These are phyloP conservation scores for Chironomus tentans DNA, from an alignment of 2,888 invertebrate species.

Conservation along the genomic window DNA sequence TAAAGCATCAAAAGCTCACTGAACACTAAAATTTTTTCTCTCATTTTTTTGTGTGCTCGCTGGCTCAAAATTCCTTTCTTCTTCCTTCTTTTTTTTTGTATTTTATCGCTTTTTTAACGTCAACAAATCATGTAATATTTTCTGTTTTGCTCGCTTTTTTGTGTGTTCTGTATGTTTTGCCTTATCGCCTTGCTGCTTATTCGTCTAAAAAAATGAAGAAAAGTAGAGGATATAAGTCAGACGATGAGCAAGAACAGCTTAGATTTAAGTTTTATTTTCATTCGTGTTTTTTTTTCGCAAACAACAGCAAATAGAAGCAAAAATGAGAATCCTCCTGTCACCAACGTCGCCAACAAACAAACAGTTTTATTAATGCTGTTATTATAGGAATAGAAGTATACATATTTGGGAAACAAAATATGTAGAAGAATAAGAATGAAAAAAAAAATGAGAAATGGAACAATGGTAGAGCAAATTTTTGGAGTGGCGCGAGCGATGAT, in stretches of 20 bases:
- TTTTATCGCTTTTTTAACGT: slow-evolving; percentile 17
- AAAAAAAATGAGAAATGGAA: background rate
- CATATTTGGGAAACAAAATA: background rate
- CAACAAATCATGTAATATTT: slow-evolving; percentile 5
- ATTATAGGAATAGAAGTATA: slow-evolving; percentile 9
- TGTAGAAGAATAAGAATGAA: background rate
- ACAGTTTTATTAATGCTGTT: slow-evolving; percentile 25
- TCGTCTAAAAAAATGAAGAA: background rate
- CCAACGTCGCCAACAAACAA: slow-evolving; percentile 26
- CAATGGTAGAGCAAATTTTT: too few relatives aligned
- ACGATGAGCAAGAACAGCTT: background rate
- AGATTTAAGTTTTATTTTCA: background rate
- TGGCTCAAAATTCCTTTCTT: slow-evolving; percentile 5
- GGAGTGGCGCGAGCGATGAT: too few relatives aligned
- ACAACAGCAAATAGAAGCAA: background rate
- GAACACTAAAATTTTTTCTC: background rate
- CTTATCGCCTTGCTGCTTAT: background rate
- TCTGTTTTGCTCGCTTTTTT: background rate
- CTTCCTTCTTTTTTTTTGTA: background rate
- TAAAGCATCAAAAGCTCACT: background rate
- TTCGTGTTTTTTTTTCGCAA: too few relatives aligned
- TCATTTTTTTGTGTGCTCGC: slow-evolving; percentile 1
- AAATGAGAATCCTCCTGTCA: slow-evolving; percentile 24
- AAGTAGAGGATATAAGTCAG: background rate
- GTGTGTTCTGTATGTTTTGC: too few relatives aligned